A percentile compares a stretch with the other conserved stretches of the same genome.
These are phyloP conservation scores for zebrafish (Danio rerio) DNA, from an alignment of 2,113 vertebrate genomes.

Conservation along the genomic window GRCz12tu NC_133182.1:76644001-76644500, in stretches of 20 bases:
- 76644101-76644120: conserved; percentile 78
- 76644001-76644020: conserved; percentile 63
- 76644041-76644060: conserved; percentile 77
- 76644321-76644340: not conserved
- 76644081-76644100: conserved; percentile 78
- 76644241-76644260: conserved; percentile 64
- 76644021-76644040: conserved; percentile 68
- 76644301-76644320: conserved; percentile 13
- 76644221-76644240: conserved; percentile 55
- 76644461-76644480: conserved; percentile 37
- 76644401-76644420: conserved; percentile 31
- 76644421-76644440: conserved; percentile 37
- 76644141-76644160: conserved; percentile 66
- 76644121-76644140: conserved; percentile 76
- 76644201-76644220: conserved; percentile 65
- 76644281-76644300: conserved; percentile 13
- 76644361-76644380: conserved; percentile 4
- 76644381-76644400: not conserved
- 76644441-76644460: conserved; percentile 22
- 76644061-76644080: conserved; percentile 70
- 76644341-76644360: conserved; percentile 2
- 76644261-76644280: conserved; percentile 72
- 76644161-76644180: conserved; percentile 71
- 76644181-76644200: conserved; percentile 64
- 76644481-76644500: conserved; percentile 32